These are phyloP conservation scores for Platyscapa corneri DNA, from an alignment of 1,140 invertebrate species.

Conservation along the genomic window DNA sequence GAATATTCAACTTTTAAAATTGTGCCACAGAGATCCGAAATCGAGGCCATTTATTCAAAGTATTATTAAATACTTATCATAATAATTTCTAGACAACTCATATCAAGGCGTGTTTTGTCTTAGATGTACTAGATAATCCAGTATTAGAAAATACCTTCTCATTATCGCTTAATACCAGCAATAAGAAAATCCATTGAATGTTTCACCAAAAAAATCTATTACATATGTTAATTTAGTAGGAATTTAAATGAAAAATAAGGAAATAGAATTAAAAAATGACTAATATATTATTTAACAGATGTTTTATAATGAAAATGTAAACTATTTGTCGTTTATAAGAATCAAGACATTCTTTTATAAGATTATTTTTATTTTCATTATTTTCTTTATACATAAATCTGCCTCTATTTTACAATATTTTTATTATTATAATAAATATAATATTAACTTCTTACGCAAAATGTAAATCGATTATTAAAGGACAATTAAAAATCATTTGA, in stretches of 20 bases:
- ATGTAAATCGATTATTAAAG: no score
- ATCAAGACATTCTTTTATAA: no score
- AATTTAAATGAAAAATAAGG: not conserved
- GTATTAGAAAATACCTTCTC: not conserved
- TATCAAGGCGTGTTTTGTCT: no score
- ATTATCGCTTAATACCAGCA: not conserved
- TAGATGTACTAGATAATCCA: not conserved
- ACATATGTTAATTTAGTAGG: not conserved
- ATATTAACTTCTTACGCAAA: no score
- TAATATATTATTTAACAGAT: not conserved
- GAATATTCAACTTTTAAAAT: not conserved
- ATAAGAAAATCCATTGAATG: not conserved
- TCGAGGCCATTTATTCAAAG: not conserved
- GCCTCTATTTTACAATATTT: no score
- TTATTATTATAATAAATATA: no score
- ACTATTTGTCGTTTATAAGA: no score
- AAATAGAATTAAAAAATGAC: not conserved
- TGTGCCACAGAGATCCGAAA: not conserved
- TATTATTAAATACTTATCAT: conserved; percentile 8
- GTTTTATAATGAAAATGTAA: not conserved
- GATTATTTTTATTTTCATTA: no score
- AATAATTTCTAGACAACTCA: not conserved
- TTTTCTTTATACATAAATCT: no score
- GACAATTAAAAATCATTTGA: no score
- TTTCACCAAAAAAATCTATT: not conserved